Percentiles rank a stretch among this genome's conserved stretches.
phyloP scores from a whole-genome alignment of 2,113 vertebrate genomes.

The Leptodactylus fuscus region DNA sequence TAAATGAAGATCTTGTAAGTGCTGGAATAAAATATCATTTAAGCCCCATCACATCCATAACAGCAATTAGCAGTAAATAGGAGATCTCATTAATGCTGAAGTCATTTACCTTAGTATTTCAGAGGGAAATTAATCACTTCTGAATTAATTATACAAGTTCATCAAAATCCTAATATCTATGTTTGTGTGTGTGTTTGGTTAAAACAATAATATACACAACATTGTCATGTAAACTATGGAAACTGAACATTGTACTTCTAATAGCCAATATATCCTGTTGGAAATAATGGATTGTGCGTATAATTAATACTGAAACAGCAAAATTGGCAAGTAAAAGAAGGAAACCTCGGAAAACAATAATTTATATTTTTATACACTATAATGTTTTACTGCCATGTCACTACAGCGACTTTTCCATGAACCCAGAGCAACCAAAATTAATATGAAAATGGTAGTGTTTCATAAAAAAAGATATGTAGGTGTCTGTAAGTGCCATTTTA shows the following conservation, averaged over 20 bases:
- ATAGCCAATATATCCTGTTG: neutral
- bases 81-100: constrained; percentile 31
- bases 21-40: neutral
- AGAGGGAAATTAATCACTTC: constrained; percentile 13
- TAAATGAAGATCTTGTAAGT: constrained; percentile 37
- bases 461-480: constrained; percentile 79
- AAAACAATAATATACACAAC: neutral
- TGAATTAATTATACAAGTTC: constrained; percentile 26
- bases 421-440: constrained; percentile 77
- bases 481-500: constrained; percentile 83
- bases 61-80: constrained; percentile 37
- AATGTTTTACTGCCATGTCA: constrained; percentile 61
- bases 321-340: neutral
- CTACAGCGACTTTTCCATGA: constrained; percentile 69
- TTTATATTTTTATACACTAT: fast-evolving
- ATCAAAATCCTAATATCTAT: constrained; percentile 3
- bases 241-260: neutral
- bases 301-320: constrained; percentile 21
- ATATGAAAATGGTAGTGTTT: constrained; percentile 80
- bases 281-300: neutral
- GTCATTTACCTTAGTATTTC: constrained; percentile 38
- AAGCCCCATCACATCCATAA: constrained; percentile 25
- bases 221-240: neutral
- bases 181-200: neutral
- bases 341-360: fast-evolving